phyloP scores from a whole-genome alignment of 2,888 invertebrate genomes.

The Synanthedon formicaeformis region DNA sequence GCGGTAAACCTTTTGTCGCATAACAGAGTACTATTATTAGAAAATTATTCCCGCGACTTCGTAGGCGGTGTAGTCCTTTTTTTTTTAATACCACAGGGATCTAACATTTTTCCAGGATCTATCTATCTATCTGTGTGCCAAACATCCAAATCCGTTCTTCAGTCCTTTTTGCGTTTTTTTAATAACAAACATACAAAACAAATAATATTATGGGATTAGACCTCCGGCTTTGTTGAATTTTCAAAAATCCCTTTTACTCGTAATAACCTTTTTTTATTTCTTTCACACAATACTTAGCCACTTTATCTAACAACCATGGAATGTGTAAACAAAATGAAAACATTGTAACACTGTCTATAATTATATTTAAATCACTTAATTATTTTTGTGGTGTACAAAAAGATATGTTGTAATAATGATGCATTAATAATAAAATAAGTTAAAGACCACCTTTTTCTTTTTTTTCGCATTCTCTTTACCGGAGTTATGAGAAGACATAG shows the following conservation, averaged over 20 bases:
- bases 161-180: no score
- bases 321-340: not conserved
- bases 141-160: no score
- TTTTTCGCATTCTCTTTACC: conserved; percentile 34
- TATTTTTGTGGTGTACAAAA: not conserved
- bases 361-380: not conserved
- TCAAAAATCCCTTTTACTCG: no score
- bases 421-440: not conserved
- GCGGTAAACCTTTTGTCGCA: conserved; percentile 29
- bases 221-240: no score
- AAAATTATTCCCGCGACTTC: not conserved
- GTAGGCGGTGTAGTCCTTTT: no score
- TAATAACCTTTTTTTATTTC: no score
- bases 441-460: not conserved
- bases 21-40: conserved; percentile 3
- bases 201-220: no score
- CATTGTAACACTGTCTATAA: not conserved
- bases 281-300: not conserved
- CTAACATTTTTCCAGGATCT: no score
- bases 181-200: no score
- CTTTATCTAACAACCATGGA: not conserved
- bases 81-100: no score
- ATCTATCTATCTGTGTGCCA: no score
- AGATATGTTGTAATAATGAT: not conserved
- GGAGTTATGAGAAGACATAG: conserved; percentile 18